Base-by-base conservation (phyloP, 2,888 invertebrate species). In the Hypena proboscidalis region DNA sequence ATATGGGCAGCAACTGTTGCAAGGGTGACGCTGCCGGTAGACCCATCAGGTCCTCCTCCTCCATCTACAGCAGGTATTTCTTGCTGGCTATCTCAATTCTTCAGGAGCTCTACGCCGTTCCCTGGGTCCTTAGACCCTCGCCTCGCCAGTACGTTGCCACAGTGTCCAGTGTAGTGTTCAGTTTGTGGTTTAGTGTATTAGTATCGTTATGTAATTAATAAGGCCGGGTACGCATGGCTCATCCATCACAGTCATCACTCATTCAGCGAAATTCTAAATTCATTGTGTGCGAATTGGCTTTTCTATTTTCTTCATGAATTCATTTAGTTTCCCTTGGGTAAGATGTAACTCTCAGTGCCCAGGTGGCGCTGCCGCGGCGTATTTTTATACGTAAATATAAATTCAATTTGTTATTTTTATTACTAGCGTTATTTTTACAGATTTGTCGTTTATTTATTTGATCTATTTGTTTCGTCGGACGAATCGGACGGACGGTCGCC, bases 1-100 rank as follows among this genome's bases (percentile, higher is more conserved):
- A 68, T 58, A 92, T 92, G 92, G 92, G 92, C 74, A 92, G 92
- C 80, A 92, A 92, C 77, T 92, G 92, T 83, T 92, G 92, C 81
- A 92, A 92, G 75, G 91, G 92, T 74, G 92, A 92, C 75, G 86
- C 91, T 54, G 86, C 89, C 59, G 82, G 82, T 64, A 77, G 84
- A 59, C 85, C 88, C 40, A 67, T 86, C 69, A 80, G 85, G 67
- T 82, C 90, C 53, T 77, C 77, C 65, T 89, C 91, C 37, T 91
- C 92, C 37, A 86, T 85, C 64, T 91, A 91, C 85, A 83, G 74
- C 85, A 91, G 91, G 91, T 91, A 90, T 77, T 80, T 85, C 73
- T 75, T 79, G 82, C 74, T 85, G 79, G 75, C 66, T 64, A 65
- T 88, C 68, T 58, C 77, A 71, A 52, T 82, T 65, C 77, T 74